Base-by-base conservation (phyloP, 2,113 vertebrate genomes). In the Illadopsis cleaveri region DNA sequence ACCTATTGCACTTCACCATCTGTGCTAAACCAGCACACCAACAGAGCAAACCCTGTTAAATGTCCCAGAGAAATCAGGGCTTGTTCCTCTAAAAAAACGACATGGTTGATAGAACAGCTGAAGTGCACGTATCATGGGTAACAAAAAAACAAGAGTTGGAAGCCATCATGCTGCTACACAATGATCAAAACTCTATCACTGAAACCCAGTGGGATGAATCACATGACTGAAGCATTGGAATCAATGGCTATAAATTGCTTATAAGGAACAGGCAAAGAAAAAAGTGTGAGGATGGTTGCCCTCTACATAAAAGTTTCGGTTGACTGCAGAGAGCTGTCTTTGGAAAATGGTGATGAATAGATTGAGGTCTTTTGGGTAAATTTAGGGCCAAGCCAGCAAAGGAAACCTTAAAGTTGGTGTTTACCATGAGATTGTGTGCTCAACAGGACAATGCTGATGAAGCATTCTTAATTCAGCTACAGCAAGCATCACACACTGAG, bases 211-310 rank as follows among this genome's bases (percentile, higher is more conserved):
- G 33, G 22, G 9, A 31, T 75, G 33, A 82, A 56, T 50, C 23
- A 54, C 28, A 30, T 66, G 72, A 33, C 33, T 56, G n/a, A 25
- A 61, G 30, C 50, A 44, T 11, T 56, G 61, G 24, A 70, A 37
- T 17, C 3, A 4, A 18, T 65, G 22, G 12, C 33, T 86, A n/a
- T 33, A 60, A 89, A 64, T 16, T 70, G 4, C 16, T 54, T 22
- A 61, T n/a, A 79, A 47, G 15, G 9, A 33, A 51, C 7, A 69
- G 8, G 15, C 3, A 83, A 70, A 76, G 45, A 40, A 57, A 12
- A 28, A 61, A 64, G 11, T 31, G 6, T 64, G 3, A 58, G 12
- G 22, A 54, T 0, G 0, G 3, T 24, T 78, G 4, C 6, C 16
- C 47, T 73, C 28, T 54, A 10, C 21, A 48, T 53, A 11, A 60